phyloP scores from a whole-genome alignment of 2,113 vertebrate species.

The Cathartes aura region DNA sequence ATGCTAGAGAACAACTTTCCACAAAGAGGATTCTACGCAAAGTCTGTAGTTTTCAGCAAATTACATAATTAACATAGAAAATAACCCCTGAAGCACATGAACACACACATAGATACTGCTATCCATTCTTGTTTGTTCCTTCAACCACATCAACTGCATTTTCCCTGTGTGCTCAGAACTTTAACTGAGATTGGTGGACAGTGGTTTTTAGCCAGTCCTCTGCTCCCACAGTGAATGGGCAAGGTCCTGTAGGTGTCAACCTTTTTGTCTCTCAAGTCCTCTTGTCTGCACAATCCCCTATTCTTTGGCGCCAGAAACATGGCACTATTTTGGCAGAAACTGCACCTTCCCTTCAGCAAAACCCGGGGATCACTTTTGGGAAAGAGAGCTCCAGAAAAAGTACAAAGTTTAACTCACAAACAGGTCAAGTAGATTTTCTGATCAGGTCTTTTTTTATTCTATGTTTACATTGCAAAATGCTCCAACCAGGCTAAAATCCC shows the following conservation, averaged over 20 bases:
- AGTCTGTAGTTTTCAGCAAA: not conserved
- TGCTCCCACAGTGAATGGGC: not conserved
- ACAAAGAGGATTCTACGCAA: not conserved
- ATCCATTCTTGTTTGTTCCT: not conserved
- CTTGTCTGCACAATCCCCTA: not conserved
- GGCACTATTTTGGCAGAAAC: not conserved
- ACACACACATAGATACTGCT: fast-evolving
- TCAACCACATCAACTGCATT: not conserved
- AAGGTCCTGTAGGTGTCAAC: not conserved
- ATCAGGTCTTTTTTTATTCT: not conserved
- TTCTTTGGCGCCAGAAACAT: not conserved
- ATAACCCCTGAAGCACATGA: not conserved
- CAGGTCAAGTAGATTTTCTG: not conserved
- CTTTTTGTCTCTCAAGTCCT: not conserved
- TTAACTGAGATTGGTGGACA: not conserved
- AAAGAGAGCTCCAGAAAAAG: not conserved
- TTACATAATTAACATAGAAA: not conserved
- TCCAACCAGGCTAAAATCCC: not conserved
- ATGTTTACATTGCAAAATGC: not conserved
- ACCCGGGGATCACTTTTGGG: not conserved
- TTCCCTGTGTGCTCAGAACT: not conserved
- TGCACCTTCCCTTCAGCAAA: not conserved
- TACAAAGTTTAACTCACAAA: not conserved
- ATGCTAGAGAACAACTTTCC: not conserved
- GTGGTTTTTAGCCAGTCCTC: not conserved